Conservation (phyloP, 2,797 vertebrate species). For the Xyrichtys novacula region DNA sequence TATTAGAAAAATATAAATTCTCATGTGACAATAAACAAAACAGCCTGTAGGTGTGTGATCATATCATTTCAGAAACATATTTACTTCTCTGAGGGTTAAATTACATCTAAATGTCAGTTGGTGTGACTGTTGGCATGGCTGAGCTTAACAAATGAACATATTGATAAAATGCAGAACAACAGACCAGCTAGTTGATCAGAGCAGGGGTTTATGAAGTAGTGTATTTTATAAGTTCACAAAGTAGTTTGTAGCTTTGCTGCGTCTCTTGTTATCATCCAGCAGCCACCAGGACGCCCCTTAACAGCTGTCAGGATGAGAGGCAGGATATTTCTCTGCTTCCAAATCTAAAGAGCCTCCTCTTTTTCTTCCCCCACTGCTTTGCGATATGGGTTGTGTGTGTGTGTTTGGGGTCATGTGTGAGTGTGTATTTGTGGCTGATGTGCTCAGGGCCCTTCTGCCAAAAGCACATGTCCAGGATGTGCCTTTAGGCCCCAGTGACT, state of each 20-base stretch:
- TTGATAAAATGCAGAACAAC: conserved; percentile 55
- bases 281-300: neutral
- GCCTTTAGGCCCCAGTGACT: conserved; percentile 77
- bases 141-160: conserved; percentile 73
- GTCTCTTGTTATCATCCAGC: conserved; percentile 10
- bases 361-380: conserved; percentile 43
- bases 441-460: conserved; percentile 85
- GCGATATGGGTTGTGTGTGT: conserved; percentile 59
- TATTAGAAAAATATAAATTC: conserved; percentile 45
- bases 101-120: conserved; percentile 83
- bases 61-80: conserved; percentile 47
- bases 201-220: neutral
- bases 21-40: conserved; percentile 52
- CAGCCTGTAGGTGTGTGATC: conserved; percentile 64
- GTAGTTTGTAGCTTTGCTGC: neutral
- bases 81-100: conserved; percentile 52
- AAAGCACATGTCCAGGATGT: conserved; percentile 85
- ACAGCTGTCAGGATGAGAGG: conserved; percentile 23
- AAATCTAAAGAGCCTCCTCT: conserved; percentile 50
- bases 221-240: neutral
- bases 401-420: conserved; percentile 25
- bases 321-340: conserved; percentile 40
- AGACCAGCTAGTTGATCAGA: neutral
- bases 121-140: conserved; percentile 58
- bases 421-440: conserved; percentile 55